Base-by-base conservation (phyloP, 1,140 invertebrate genomes). In the Trypoxylus dichotomus region DNA sequence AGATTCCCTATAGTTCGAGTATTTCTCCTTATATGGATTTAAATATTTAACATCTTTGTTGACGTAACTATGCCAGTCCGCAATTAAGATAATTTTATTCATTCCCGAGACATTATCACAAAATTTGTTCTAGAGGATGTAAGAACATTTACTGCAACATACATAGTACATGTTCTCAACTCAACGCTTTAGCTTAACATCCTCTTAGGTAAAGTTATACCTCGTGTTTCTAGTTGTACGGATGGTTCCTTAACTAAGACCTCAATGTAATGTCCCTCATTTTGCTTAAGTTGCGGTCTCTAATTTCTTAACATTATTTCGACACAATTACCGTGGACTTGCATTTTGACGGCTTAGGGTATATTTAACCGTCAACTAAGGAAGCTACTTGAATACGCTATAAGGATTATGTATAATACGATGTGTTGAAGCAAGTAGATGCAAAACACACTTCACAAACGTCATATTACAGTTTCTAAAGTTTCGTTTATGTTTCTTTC, bases 181-280 rank as follows among this genome's bases (percentile, higher is more conserved):
- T 19, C 24, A 58, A 58, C 21, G 60, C 24, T 63, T 63, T 27
- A 63, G 60, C 25, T 24, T 25, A 63, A 27, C 60, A 24, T 63
- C 10, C 60, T 21, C 60, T 24, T 63, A 63, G 60, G 60, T 63
- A 27, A 63, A 63, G 21, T 19, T 63, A 63, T 63, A 63, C 60
- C 60, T 63, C 19, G 25, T 63, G 60, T 63, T 21, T 3, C 19
- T 6, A 58, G 47, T 63, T 25, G 25, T 19, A 21, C 0, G 21
- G 21, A 24, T 6, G 60, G 60, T 24, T 3, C 25, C 21, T 24
- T 11, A 63, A 63, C 60, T 63, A 24, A 63, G 24, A 10, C 60
- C 19, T 11, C n/a, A 63, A 63, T 11, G 21, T 63, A 63, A 15
- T 25, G 21, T 25, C 8, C 19, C 19, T 63, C 3, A 19, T 63